Evolutionary conservation across 23 tunicate genomes (phyloP).

Genomic region (Phallusia fumigata): DNA sequence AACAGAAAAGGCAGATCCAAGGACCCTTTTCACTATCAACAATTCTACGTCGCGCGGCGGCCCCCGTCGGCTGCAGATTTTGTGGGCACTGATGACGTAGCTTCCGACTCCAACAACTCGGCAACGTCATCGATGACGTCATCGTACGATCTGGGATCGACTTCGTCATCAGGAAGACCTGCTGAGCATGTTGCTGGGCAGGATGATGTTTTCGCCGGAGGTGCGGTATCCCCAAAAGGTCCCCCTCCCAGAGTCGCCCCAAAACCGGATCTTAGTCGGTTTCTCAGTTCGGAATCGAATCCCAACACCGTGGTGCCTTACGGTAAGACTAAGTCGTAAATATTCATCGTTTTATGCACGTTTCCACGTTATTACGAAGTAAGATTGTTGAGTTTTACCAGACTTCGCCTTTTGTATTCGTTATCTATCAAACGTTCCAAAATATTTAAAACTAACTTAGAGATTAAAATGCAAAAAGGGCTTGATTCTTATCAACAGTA

Average conservation of each 20-base stretch:
- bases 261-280: slow-evolving; percentile 18
- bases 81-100: slow-evolving; percentile 31
- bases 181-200: neutral
- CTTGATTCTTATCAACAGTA: too few species aligned
- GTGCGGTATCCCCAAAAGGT: neutral
- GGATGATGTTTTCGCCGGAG: slow-evolving; percentile 19
- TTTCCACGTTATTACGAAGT: too few species aligned
- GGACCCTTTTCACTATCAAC: slow-evolving; percentile 79
- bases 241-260: slow-evolving; percentile 41
- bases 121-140: slow-evolving; percentile 50
- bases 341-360: too few species aligned
- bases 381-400: too few species aligned
- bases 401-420: too few species aligned
- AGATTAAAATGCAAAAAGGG: too few species aligned
- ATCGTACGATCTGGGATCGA: slow-evolving; percentile 33
- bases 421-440: too few species aligned
- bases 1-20: slow-evolving; percentile 34
- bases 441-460: too few species aligned
- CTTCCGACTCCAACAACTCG: slow-evolving; percentile 31
- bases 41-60: slow-evolving; percentile 39
- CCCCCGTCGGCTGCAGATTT: slow-evolving; percentile 48
- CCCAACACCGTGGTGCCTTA: neutral
- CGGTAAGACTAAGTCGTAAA: neutral
- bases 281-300: slow-evolving; percentile 22
- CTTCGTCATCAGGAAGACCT: slow-evolving; percentile 13